Percentiles rank a stretch among this genome's conserved stretches.
Evolutionary conservation across 2,113 vertebrate species (phyloP).

Genomic region (Periophthalmodon schlosseri): DNA sequence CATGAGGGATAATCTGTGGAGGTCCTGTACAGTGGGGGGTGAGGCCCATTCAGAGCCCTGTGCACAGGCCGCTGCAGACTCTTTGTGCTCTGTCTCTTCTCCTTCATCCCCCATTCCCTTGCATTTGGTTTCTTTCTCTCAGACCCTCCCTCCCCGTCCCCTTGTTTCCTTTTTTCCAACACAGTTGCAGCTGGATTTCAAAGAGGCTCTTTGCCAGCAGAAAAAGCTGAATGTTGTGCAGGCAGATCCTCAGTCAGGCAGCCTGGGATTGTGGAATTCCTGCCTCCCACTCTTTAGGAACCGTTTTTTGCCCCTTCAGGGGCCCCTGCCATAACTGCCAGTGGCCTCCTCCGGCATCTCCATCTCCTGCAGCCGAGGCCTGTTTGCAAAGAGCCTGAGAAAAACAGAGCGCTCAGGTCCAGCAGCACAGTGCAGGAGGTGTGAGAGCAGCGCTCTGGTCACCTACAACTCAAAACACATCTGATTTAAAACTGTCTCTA

Average conservation of each 20-base stretch:
- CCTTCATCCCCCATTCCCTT: slow-evolving; percentile 38
- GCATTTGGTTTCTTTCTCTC: slow-evolving; percentile 28
- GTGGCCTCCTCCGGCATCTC: slow-evolving; percentile 69
- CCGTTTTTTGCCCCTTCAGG: slow-evolving; percentile 84
- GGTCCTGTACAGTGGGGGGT: slow-evolving; percentile 76
- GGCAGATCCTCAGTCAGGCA: slow-evolving; percentile 73
- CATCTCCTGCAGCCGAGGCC: slow-evolving; percentile 68
- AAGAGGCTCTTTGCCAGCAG: slow-evolving; percentile 69
- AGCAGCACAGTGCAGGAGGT: slow-evolving; percentile 51
- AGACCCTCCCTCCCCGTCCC: slow-evolving; percentile 39
- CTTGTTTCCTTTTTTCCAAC: slow-evolving; percentile 38
- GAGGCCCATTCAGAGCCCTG: slow-evolving; percentile 73
- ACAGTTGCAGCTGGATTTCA: slow-evolving; percentile 80
- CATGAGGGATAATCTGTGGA: slow-evolving; percentile 80
- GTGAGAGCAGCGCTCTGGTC: slow-evolving; percentile 22
- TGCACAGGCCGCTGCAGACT: slow-evolving; percentile 28
- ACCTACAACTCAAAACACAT: not conserved
- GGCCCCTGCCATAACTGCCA: slow-evolving; percentile 91
- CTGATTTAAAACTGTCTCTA: not conserved
- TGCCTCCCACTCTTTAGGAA: slow-evolving; percentile 87
- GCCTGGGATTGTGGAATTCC: slow-evolving; percentile 86
- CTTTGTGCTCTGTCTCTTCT: slow-evolving; percentile 50
- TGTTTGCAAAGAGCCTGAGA: slow-evolving; percentile 86
- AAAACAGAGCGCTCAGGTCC: slow-evolving; percentile 56
- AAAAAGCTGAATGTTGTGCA: slow-evolving; percentile 78